Evolutionary conservation across 2,113 vertebrate genomes (phyloP).

Genomic region (Myotis davidii): DNA sequence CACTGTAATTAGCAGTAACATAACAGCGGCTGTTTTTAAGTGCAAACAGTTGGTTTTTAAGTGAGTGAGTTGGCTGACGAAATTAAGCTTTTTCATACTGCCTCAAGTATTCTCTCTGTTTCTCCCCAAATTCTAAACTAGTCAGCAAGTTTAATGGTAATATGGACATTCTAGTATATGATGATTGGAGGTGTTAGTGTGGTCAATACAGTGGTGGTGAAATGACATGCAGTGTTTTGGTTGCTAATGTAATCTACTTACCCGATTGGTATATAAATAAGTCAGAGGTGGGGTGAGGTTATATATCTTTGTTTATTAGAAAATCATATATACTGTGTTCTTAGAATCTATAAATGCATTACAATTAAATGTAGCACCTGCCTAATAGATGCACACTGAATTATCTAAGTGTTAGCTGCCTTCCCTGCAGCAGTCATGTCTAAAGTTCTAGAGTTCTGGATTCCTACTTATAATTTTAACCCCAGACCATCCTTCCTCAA

Average conservation of each 20-base stretch:
- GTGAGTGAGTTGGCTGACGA: constrained; percentile 45
- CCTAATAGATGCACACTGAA: background rate
- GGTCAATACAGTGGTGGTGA: background rate
- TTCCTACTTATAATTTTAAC: background rate
- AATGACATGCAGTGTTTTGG: background rate
- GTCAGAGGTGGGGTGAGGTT: background rate
- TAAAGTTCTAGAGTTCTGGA: background rate
- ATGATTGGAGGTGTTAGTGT: background rate
- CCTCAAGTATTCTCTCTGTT: background rate
- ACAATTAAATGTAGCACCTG: background rate
- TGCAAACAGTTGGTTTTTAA: constrained; percentile 54
- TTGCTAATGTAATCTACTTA: background rate
- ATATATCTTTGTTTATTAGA: background rate
- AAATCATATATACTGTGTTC: background rate
- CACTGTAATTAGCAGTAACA: constrained; percentile 22
- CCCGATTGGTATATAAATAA: background rate
- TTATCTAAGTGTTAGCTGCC: background rate
- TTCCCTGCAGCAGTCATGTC: background rate
- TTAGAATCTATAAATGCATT: background rate
- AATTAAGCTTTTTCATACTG: background rate
- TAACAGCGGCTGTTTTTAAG: constrained; percentile 26
- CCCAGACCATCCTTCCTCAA: background rate
- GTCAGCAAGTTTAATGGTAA: background rate
- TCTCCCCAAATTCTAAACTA: constrained; percentile 32
- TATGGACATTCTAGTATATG: background rate